phyloP scores from a whole-genome alignment of 2,888 invertebrate genomes.

The Gasteruption jaculator region DNA sequence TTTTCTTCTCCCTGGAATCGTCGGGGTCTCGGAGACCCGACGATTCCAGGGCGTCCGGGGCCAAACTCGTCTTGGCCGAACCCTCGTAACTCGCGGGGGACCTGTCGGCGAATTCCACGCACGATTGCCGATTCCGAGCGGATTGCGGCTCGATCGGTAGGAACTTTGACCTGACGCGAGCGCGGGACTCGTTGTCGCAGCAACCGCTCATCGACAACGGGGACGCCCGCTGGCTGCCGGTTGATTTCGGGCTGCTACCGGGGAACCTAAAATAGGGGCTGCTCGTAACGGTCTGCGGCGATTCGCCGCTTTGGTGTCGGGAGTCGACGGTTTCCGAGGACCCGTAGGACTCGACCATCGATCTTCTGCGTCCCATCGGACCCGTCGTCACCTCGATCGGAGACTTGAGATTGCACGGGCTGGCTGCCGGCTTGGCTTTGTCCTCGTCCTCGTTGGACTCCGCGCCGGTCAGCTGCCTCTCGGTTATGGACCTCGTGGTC shows the following conservation, averaged over 20 bases:
- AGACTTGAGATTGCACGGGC: conserved; percentile 19
- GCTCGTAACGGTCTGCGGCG: conserved; percentile 1
- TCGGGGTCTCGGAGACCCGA: conserved; percentile 8
- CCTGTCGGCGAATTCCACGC: too few species aligned
- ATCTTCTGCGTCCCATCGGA: conserved; percentile 4
- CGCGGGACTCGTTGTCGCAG: too few species aligned
- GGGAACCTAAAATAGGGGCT: conserved; percentile 4
- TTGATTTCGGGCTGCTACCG: conserved; percentile 5
- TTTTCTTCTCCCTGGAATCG: conserved; percentile 14
- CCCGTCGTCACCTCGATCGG: conserved; percentile 14
- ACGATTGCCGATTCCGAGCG: conserved; percentile 13
- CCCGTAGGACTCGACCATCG: background rate
- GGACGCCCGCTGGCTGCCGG: too few species aligned
- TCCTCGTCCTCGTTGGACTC: conserved; percentile 26
- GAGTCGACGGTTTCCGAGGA: background rate
- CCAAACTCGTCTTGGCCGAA: too few species aligned
- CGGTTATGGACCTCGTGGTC: conserved; percentile 23
- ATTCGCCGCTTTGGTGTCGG: conserved; percentile 10
- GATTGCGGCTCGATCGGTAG: conserved; percentile 21
- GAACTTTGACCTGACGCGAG: too few species aligned
- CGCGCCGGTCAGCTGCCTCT: conserved; percentile 31
- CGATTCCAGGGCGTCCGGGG: too few species aligned
- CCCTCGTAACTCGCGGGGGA: too few species aligned
- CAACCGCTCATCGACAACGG: conserved; percentile 14
- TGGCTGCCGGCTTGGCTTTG: too few species aligned